Evolutionary conservation across 2,888 invertebrate species (phyloP), one percentile per base, ranked within the genome.

Genomic region (Ypsolopha scabrella): DNA sequence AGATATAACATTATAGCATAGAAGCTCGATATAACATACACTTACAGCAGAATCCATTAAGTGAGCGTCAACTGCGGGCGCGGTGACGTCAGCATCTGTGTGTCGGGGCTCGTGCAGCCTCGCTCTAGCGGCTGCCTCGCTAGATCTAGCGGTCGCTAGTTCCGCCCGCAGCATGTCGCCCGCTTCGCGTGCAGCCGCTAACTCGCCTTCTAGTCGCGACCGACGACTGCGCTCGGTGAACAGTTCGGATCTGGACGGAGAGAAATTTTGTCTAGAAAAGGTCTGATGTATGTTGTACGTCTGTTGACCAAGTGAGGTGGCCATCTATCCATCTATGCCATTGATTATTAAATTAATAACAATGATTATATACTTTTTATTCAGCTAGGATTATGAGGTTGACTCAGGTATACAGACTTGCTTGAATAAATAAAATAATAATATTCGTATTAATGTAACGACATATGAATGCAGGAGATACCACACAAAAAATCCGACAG

Each of bases 201-300:
- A 57, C 54, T 83, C 83, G 49, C 73, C 70, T 56, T 85, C 83
- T 1, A 70, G 67, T 9, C 80, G 75, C 6, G 70, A 70, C 0
- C 82, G 75, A 0, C 80, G 72, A n/a, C 69, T 72, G 39, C 83
- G 80, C 65, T 85, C 85, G 56, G 68, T 53, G 59, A 79, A 77
- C 48, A 85, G 50, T 58, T 85, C 85, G 10, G 74, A 67, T 54
- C 85, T 85, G 53, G 7, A 34, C 33, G 13, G 11, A 11, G 13
- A 11, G 41, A 49, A 7, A 37, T 11, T 38, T 48, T 7, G 2
- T 33, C 11, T 24, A 24, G 4, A 4, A 24, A 24, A 24, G 24
- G 24, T 24, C 24, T 24, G 24, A 24, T 24, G 24, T 24, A 24
- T 24, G 2, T 24, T 24, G 24, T 24, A n/a, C n/a, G n/a, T n/a